A percentile compares a stretch with the other conserved stretches of the same genome.
These are phyloP conservation scores for Hemiprocne comata DNA, from an alignment of 2,113 vertebrate genomes.

Conservation along the genomic window DNA sequence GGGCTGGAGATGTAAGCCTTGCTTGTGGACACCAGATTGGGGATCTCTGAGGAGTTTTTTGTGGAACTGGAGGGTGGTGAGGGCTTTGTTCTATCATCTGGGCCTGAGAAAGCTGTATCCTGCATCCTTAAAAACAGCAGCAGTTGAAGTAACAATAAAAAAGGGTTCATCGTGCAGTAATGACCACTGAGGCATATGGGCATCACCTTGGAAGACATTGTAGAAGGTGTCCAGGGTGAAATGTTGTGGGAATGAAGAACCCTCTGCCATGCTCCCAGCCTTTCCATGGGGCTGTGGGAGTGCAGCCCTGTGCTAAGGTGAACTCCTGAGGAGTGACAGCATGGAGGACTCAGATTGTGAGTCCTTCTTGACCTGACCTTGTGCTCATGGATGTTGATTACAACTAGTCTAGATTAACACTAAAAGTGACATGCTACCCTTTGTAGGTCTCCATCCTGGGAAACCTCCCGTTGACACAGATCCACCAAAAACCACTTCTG, in stretches of 20 bases:
- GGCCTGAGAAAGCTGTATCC: not conserved
- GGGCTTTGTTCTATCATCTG: not conserved
- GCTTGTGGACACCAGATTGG: not conserved
- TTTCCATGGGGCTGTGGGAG: not conserved
- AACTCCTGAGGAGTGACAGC: not conserved
- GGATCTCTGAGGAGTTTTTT: not conserved
- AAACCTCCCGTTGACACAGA: not conserved
- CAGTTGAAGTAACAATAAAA: not conserved
- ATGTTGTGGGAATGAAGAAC: not conserved
- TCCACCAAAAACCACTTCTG: not conserved
- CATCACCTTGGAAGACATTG: not conserved
- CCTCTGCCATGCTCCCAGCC: not conserved
- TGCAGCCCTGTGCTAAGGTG: not conserved
- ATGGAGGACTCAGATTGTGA: not conserved
- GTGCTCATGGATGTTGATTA: fast-evolving
- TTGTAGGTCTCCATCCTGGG: not conserved
- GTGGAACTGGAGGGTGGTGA: not conserved
- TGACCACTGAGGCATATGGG: fast-evolving
- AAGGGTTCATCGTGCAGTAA: not conserved
- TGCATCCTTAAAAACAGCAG: not conserved
- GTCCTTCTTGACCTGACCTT: not conserved
- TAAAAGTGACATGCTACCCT: not conserved
- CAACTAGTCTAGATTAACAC: not conserved
- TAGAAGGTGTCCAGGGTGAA: not conserved
- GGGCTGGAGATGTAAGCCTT: not conserved